Conservation (phyloP, 2,113 vertebrate species). For the Pelmatolapia mariae region DNA sequence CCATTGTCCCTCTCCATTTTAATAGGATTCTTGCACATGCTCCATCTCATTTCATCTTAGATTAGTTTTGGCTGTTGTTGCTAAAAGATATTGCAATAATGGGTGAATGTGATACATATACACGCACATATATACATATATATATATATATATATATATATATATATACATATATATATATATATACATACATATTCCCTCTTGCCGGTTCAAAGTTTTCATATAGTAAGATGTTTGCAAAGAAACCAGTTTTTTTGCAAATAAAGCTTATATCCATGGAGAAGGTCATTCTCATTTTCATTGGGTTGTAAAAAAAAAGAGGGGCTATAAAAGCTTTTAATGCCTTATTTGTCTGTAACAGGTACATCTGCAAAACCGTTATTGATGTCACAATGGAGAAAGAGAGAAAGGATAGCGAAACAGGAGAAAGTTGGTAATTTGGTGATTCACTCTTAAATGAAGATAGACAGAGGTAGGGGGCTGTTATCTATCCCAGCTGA, state of each 20-base stretch:
- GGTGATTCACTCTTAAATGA: neutral
- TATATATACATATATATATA: neutral
- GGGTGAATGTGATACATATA: neutral
- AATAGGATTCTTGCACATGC: neutral
- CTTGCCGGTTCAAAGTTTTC: neutral
- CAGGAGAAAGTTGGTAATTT: neutral
- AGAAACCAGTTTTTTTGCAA: neutral
- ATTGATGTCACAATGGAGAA: neutral
- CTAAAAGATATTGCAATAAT: constrained; percentile 16
- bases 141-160: neutral
- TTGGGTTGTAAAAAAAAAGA: too few species aligned
- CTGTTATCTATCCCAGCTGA: neutral
- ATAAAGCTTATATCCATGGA: neutral
- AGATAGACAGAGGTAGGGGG: neutral
- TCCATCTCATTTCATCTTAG: constrained; percentile 30
- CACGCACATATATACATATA: accelerated
- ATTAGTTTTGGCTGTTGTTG: constrained; percentile 30
- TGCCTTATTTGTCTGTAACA: neutral
- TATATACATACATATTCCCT: neutral
- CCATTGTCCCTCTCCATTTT: neutral
- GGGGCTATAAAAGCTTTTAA: neutral
- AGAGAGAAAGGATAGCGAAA: neutral
- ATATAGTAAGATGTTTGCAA: neutral
- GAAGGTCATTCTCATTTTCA: neutral
- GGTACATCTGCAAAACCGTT: neutral